phyloP scores from a whole-genome alignment of 2,888 invertebrate species.

The Lithophane ornitopus region DNA sequence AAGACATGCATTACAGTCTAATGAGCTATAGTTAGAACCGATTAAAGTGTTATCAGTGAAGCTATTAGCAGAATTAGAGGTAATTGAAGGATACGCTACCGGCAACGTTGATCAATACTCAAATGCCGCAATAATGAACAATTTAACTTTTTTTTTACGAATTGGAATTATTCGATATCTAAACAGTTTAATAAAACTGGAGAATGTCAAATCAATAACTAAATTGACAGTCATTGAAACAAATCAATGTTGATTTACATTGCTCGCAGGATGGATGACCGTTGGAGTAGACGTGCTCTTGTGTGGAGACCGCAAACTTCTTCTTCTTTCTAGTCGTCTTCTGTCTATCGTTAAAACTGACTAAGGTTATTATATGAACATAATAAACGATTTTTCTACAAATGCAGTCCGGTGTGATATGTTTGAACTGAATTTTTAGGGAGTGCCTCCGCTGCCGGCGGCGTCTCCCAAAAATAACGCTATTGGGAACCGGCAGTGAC shows the following conservation, averaged over 20 bases:
- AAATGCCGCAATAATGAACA: neutral
- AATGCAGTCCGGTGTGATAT: too few species aligned
- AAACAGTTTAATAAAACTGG: neutral
- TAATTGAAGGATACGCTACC: constrained; percentile 29
- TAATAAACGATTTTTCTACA: too few species aligned
- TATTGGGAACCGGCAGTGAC: too few species aligned
- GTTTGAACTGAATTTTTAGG: too few species aligned
- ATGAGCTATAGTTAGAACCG: neutral
- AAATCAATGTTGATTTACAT: neutral
- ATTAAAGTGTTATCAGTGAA: constrained; percentile 17
- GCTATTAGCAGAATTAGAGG: constrained; percentile 37
- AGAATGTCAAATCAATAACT: constrained; percentile 29
- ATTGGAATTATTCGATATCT: neutral
- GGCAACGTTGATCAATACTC: neutral
- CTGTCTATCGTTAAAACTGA: too few species aligned
- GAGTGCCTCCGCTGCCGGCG: too few species aligned
- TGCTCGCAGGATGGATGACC: neutral
- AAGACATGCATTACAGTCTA: neutral
- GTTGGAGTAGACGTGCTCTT: neutral
- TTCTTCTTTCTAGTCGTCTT: too few species aligned
- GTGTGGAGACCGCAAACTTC: neutral
- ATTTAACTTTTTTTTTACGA: neutral
- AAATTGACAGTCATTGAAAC: constrained; percentile 18
- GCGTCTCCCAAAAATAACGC: too few species aligned
- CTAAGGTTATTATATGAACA: too few species aligned